A percentile compares a stretch with the other conserved stretches of the same genome.
phyloP scores from a whole-genome alignment of 2,797 vertebrate species.

The Typhlichthys subterraneus region DNA sequence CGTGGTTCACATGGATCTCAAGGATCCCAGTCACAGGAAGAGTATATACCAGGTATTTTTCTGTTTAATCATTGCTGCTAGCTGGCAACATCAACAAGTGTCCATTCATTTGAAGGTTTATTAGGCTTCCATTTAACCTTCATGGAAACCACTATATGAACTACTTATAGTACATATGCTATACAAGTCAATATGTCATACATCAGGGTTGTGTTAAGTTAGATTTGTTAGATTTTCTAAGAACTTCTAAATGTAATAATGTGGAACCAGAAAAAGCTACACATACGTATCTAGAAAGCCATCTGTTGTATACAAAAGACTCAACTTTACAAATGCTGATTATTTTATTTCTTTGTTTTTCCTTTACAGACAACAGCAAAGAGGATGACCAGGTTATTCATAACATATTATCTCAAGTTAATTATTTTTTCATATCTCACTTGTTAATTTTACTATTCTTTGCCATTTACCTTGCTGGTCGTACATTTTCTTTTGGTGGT shows the following conservation, averaged over 20 bases:
- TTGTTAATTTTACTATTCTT: background rate
- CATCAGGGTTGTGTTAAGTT: no score
- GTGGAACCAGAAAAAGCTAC: constrained; percentile 7
- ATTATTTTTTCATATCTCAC: background rate
- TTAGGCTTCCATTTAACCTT: no score
- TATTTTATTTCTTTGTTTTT: constrained; percentile 25
- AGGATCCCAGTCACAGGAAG: constrained; percentile 86
- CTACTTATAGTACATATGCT: no score
- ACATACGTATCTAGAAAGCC: background rate
- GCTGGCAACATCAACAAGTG: constrained; percentile 3
- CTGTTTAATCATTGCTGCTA: background rate
- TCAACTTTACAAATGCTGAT: background rate
- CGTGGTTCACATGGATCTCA: constrained; percentile 66
- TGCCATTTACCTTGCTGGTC: background rate
- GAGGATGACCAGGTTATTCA: constrained; percentile 88
- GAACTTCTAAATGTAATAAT: background rate
- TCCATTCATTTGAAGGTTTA: background rate
- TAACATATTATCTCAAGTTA: constrained; percentile 23
- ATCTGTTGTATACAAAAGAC: background rate
- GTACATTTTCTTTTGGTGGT: background rate
- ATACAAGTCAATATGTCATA: no score
- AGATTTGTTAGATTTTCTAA: background rate
- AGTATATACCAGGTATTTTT: constrained; percentile 72
- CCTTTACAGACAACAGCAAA: constrained; percentile 85
- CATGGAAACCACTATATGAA: no score